Base-by-base conservation (phyloP, 1,140 invertebrate species). In the Euwallacea fornicatus region DNA sequence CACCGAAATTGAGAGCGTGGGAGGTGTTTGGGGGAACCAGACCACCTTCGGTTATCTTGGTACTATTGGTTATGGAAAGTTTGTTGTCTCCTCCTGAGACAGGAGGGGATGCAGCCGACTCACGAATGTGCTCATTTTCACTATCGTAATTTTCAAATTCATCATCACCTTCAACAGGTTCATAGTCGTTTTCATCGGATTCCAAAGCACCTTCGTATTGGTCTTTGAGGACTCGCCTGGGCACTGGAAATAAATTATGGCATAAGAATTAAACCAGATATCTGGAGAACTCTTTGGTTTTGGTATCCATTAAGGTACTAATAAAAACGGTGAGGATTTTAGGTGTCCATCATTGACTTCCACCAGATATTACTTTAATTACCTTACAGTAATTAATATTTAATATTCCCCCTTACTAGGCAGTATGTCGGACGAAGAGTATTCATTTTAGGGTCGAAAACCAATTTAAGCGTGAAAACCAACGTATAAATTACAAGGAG, bases 181-280 rank as follows among this genome's bases (percentile, higher is more conserved):
- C 81, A 42, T 82, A 72, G 65, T 86, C 83, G 70, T 82, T 76
- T 77, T 94, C 91, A 76, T 94, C 93, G 7, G 86, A 82, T 79
- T 92, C 90, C n/a, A 86, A 80, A 42, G 87, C 83, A 41, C 88
- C 88, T 77, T 93, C 90, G 78, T 90, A 93, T 74, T 88, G 85
- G 72, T 93, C 91, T 73, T 89, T 90, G 7, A 96, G 82, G 42
- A 96, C 92, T 81, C 89, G 89, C 70, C 92, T 86, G 42, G 93
- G 93, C 63, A 95, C 94, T 95, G 69, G 13, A 67, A 76, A 60
- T 56, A 33, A 41, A 54, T 11, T 56, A 56, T 56, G 11, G 16
- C 21, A 33, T 33, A 33, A 33, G 21, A 33, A 33, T 33, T 33
- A 33, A 33, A 4, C 21, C 4, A 33, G 21, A 33, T 33, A 33